Percentiles rank a stretch among this genome's conserved stretches.
Conservation (phyloP, 2,113 vertebrate genomes). For the Alexandromys fortis region DNA sequence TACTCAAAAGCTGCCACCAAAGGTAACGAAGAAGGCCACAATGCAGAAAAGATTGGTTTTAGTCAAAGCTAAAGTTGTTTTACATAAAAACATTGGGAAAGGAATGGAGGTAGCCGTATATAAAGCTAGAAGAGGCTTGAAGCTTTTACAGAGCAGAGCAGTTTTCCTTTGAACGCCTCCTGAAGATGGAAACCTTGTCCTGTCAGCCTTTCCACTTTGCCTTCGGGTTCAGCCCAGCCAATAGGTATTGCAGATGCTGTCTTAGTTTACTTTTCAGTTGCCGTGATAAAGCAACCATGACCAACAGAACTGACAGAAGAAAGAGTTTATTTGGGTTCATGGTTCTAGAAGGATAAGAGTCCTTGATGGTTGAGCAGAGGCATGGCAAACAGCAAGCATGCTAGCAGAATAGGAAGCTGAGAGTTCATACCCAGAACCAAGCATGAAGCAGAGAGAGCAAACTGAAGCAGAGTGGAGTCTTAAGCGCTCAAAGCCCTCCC, state of each 20-base stretch:
- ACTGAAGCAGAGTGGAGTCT: not conserved
- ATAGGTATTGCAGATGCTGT: not conserved
- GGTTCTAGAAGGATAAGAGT: not conserved
- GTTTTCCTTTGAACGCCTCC: constrained; percentile 20
- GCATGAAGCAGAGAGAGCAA: not conserved
- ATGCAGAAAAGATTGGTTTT: constrained; percentile 1
- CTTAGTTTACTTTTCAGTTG: not conserved
- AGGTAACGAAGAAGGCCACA: not conserved
- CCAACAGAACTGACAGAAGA: not conserved
- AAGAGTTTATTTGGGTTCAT: not conserved
- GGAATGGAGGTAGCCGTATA: not conserved
- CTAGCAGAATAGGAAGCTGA: not conserved
- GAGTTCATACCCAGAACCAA: not conserved
- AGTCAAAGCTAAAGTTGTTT: constrained; percentile 42
- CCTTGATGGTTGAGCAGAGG: not conserved
- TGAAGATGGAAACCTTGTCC: not conserved
- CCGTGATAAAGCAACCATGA: not conserved
- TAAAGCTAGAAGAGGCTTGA: not conserved
- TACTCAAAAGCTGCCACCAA: not conserved
- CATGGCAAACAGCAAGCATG: not conserved
- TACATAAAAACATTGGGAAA: not conserved
- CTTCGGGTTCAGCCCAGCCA: not conserved
- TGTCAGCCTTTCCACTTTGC: not conserved
- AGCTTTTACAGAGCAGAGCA: constrained; percentile 2
- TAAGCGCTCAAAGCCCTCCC: not conserved